Conservation (phyloP, 2,797 vertebrate species). For the Taeniopygia guttata region DNA sequence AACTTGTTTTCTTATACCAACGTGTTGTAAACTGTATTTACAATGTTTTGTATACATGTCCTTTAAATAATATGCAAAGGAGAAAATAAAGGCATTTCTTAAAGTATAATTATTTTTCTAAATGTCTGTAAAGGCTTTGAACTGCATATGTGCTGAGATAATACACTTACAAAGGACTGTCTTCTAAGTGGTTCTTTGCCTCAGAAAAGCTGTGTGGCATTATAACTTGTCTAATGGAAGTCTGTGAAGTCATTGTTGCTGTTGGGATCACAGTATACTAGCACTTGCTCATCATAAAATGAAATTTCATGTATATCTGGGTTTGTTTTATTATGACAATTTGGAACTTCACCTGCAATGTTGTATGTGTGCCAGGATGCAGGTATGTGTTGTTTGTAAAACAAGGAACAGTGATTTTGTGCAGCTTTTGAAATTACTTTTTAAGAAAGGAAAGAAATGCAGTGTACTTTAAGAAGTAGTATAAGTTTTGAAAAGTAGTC, state of each 20-base stretch:
- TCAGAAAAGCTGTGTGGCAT: background rate
- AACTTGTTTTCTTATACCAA: background rate
- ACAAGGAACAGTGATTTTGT: background rate
- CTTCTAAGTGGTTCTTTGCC: background rate
- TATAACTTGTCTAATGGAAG: background rate
- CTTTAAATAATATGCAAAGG: background rate
- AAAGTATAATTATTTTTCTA: background rate
- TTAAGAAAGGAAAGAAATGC: background rate
- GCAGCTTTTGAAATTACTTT: background rate
- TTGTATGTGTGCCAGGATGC: background rate
- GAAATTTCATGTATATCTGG: background rate
- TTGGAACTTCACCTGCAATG: background rate
- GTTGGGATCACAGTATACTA: background rate
- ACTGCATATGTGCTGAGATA: background rate
- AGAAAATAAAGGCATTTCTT: background rate
- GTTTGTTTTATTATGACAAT: background rate
- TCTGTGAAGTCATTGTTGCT: background rate
- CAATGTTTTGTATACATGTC: background rate
- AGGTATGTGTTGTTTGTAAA: background rate
- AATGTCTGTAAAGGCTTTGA: background rate
- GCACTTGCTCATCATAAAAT: background rate
- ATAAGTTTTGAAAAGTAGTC: background rate
- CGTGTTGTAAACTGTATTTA: background rate
- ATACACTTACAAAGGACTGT: background rate
- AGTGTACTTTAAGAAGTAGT: background rate